Evolutionary conservation across 2,888 invertebrate species (phyloP).

Genomic region (Chamaedrilus cognettii): DNA sequence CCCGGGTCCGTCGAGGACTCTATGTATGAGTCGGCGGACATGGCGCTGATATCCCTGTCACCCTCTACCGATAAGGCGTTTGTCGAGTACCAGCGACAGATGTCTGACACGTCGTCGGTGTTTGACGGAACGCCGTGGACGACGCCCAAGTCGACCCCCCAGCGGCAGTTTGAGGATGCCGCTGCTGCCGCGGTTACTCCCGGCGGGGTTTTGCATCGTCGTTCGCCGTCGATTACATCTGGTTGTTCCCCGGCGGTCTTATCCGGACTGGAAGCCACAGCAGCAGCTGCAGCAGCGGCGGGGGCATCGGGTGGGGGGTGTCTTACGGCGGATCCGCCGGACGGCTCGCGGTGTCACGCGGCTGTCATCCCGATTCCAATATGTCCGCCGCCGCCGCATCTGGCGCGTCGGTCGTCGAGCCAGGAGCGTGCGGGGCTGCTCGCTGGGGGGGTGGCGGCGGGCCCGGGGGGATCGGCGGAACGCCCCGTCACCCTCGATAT

Average conservation of each 20-base stretch:
- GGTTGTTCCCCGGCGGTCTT: slow-evolving; percentile 62
- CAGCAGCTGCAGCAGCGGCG: neutral
- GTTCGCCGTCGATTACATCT: slow-evolving; percentile 78
- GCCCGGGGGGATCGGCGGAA: slow-evolving; percentile 58
- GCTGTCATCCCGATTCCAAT: slow-evolving; percentile 8
- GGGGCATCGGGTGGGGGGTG: neutral
- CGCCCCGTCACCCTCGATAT: slow-evolving; percentile 67
- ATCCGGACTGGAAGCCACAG: neutral
- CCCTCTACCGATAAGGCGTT: slow-evolving; percentile 36
- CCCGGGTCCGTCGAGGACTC: slow-evolving; percentile 35
- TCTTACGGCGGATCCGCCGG: neutral
- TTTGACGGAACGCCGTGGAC: slow-evolving; percentile 26
- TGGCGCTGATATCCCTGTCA: slow-evolving; percentile 31
- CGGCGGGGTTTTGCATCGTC: too few species aligned
- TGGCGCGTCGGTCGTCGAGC: slow-evolving; percentile 43
- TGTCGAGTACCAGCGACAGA: slow-evolving; percentile 46
- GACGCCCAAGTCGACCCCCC: slow-evolving; percentile 41
- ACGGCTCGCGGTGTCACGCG: slow-evolving; percentile 11
- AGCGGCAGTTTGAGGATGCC: slow-evolving; percentile 51
- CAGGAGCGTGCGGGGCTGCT: slow-evolving; percentile 16
- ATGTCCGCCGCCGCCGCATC: slow-evolving; percentile 43
- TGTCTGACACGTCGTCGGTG: slow-evolving; percentile 45
- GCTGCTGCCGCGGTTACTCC: slow-evolving; percentile 18
- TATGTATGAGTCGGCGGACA: slow-evolving; percentile 42
- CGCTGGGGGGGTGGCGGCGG: slow-evolving; percentile 42